Evolutionary conservation across 2,888 invertebrate genomes (phyloP).

Genomic region (Carpatolechia fugitivella): DNA sequence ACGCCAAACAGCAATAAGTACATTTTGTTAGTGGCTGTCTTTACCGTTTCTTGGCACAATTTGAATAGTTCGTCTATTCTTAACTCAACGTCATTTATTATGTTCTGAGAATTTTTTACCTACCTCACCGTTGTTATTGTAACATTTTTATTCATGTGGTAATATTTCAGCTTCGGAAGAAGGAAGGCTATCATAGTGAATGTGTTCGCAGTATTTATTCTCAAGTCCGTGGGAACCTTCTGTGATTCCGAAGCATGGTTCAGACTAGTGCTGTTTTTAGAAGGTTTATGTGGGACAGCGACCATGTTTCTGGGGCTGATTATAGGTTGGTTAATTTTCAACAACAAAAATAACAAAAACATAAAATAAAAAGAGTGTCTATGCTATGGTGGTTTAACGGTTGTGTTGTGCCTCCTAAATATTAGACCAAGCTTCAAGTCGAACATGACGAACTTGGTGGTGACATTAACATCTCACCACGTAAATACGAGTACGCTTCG

Average conservation of each 20-base stretch:
- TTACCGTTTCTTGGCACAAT: not conserved
- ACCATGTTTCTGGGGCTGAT: conserved; percentile 53
- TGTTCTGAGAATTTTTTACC: not conserved
- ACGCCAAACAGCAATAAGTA: not conserved
- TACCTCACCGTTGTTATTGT: not conserved
- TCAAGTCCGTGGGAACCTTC: conserved; percentile 50
- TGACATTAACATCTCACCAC: too few relatives aligned
- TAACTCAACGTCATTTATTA: not conserved
- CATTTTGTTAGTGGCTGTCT: not conserved
- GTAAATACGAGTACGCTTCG: too few relatives aligned
- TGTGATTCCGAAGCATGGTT: conserved; percentile 66
- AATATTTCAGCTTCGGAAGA: conserved; percentile 57
- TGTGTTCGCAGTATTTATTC: conserved; percentile 40
- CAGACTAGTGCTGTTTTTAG: conserved; percentile 55
- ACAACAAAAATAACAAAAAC: too few relatives aligned
- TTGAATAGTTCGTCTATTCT: not conserved
- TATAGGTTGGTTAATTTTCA: conserved; percentile 51
- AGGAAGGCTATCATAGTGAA: conserved; percentile 46
- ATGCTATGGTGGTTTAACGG: too few relatives aligned
- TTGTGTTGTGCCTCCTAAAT: too few relatives aligned
- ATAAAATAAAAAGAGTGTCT: too few relatives aligned
- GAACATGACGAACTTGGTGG: too few relatives aligned
- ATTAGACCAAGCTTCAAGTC: too few relatives aligned
- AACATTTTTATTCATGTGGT: not conserved
- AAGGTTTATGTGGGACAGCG: conserved; percentile 54